Base-by-base conservation (phyloP, 2,797 vertebrate genomes). In the Trachops cirrhosus region DNA sequence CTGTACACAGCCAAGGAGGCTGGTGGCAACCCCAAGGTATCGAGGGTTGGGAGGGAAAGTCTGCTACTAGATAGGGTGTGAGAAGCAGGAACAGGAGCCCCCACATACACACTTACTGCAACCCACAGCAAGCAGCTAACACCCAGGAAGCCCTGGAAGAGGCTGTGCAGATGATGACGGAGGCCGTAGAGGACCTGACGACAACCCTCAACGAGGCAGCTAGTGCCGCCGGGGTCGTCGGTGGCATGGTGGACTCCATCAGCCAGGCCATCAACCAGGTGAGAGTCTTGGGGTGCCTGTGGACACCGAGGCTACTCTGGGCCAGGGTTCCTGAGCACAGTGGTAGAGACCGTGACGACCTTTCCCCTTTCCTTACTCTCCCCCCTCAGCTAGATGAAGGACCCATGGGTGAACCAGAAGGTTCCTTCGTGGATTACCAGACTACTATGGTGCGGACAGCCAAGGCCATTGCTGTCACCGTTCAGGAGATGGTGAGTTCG, bases 381-480 rank as follows among this genome's bases (percentile, higher is more conserved):
- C 77, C 90, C 39, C 84, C 84, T 83, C 97, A 99, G 98, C 99
- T 99, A 98, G 99, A 99, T 0, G 99, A 99, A 82, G 97, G 98
- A 9, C 98, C 99, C 0, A 88, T 98, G 78, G 98, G 99, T 0
- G 99, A 99, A 68, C 99, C 99, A 12, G 99, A 99, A 77, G 99
- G 99, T 48, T 99, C 99, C 39, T 99, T 99, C n/a, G 99, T 99
- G 97, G 99, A 99, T 98, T 99, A 99, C 97, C 99, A 99, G 97
- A 99, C 99, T 18, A 99, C 99, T 0, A 99, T 99, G 99, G 99
- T 99, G 93, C 99, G 99, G 98, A 99, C 99, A 0, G 99, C 99
- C 95, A 99, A 99, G 97, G 99, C 99, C 96, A 99, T 99, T 0
- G 99, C 99, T 8, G 99, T 99, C 97, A 99, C 99, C 0, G 99